Evolutionary conservation across 2,113 vertebrate species (phyloP), one percentile per base, ranked within the genome.

Genomic region (Gnathonemus longibarbis): DNA sequence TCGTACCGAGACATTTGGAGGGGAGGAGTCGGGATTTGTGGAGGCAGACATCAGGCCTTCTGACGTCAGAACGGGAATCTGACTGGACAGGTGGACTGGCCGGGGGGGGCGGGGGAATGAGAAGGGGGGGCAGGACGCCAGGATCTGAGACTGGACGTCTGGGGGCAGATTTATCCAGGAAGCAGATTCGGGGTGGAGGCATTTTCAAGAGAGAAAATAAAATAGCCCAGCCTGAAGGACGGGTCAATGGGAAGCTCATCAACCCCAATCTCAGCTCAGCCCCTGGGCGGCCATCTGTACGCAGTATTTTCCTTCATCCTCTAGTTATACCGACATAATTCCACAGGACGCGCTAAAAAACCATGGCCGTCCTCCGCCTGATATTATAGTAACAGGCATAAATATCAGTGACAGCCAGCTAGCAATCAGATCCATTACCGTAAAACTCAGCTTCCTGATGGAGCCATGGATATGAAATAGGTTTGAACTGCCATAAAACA

Each of bases 41-140:
- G 8, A 7, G 83, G 17, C 17, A 48, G 83, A 84, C 83, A 46
- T 45, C 83, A 48, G 52, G 42, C 17, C 27, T 70, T 46, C 39
- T 31, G 74, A 46, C n/a, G 49, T n/a, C 9, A 49, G 46, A 52
- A 45, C 19, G 27, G 35, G 35, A 3, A 80, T 53, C 62, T 74
- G 58, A 74, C 74, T 53, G 88, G 74, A 88, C 70, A 89, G 74
- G 74, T 56, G 50, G 88, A 53, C 45, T 27, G 42, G 24, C 46
- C 62, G 66, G 27, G 19, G 88, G 46, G 46, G 19, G 13, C 31
- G 3, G 21, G 62, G 19, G 84, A n/a, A n/a, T 46, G 87, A 84
- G 90, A 89, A 35, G 52, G 17, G 52, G 89, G 89, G 89, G 91
- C 89, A 74, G 27, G 39, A 24, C 48, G 15, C 10, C 70, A 58